Evolutionary conservation across 2,888 invertebrate species (phyloP).

Genomic region (Beris chalybata): DNA sequence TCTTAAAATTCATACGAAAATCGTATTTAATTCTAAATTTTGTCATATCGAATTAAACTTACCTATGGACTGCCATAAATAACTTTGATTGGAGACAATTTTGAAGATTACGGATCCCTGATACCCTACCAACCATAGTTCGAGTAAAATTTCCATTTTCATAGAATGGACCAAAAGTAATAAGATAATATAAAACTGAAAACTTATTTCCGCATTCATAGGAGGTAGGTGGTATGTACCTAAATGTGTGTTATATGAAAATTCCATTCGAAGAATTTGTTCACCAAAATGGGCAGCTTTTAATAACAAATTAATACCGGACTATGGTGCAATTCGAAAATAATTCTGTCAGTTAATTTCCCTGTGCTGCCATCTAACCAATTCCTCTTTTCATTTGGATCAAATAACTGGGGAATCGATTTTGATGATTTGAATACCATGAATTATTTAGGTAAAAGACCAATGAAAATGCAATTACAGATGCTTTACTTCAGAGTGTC

Average conservation of each 20-base stretch:
- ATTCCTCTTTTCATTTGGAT: background rate
- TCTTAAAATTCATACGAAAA: too few species aligned
- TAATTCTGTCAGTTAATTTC: background rate
- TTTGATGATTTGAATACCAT: background rate
- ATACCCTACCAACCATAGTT: slow-evolving; percentile 1
- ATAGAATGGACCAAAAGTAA: background rate
- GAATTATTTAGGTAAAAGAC: slow-evolving; percentile 2
- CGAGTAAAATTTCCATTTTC: slow-evolving; percentile 14
- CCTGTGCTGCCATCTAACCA: background rate
- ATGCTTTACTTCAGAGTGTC: background rate
- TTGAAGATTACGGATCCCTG: background rate
- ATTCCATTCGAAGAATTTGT: slow-evolving; percentile 5
- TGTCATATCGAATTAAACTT: slow-evolving; percentile 1
- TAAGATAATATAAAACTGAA: background rate
- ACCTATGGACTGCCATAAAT: slow-evolving; percentile 2
- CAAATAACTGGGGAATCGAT: background rate
- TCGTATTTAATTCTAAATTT: background rate
- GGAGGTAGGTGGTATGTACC: background rate
- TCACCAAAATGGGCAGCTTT: slow-evolving; percentile 7
- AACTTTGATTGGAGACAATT: slow-evolving; percentile 11
- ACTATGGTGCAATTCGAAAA: background rate
- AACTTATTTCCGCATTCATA: background rate
- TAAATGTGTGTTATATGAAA: background rate
- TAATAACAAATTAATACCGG: slow-evolving; percentile 23
- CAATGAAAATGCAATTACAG: background rate